Base-by-base conservation (phyloP, 1,140 invertebrate genomes). In the Orchestia grillus region DNA sequence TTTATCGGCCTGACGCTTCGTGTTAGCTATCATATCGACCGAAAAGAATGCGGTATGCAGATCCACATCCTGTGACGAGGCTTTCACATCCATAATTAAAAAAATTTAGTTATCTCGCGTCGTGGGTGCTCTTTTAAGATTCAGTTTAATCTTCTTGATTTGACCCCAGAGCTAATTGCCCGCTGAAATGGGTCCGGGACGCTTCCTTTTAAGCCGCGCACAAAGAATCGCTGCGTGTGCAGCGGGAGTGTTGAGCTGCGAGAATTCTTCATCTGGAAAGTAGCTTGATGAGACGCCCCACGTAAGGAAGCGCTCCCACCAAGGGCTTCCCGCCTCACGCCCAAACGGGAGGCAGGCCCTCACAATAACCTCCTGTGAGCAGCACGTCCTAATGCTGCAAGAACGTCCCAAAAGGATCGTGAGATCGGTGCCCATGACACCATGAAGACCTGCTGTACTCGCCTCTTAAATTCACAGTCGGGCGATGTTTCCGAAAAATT, bases 131-230 rank as follows among this genome's bases (percentile, higher is more conserved):
- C 88, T 44, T n/a, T 19, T 45, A 40, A 94, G 92, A 94, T 44
- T 23, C 44, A 44, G 44, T 94, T 44, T 40, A 94, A 94, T 94
- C 92, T 94, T 16, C 92, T 94, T 94, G 92, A 94, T 94, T 94
- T 94, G 44, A 94, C 92, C 44, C 92, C 16, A 44, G 43, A 94
- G 92, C 92, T 94, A 94, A 94, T 94, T 94, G 92, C 92, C 44
- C 41, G 0, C 92, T 94, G 36, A 6, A 94, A 45, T 40, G 40
- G 92, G 44, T 28, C 44, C 3, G 43, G 44, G 92, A n/a, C 45
- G 44, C 92, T 44, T 44, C 92, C 92, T 94, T 94, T 47, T n/a
- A 45, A 94, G 92, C 92, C 41, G 44, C 92, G 16, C 92, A 94
- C 92, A 94, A 94, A 94, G 92, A 94, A 94, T 94, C 92, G 92